Evolutionary conservation across 2,888 invertebrate species (phyloP).

Genomic region (Cryptus viduatorius): DNA sequence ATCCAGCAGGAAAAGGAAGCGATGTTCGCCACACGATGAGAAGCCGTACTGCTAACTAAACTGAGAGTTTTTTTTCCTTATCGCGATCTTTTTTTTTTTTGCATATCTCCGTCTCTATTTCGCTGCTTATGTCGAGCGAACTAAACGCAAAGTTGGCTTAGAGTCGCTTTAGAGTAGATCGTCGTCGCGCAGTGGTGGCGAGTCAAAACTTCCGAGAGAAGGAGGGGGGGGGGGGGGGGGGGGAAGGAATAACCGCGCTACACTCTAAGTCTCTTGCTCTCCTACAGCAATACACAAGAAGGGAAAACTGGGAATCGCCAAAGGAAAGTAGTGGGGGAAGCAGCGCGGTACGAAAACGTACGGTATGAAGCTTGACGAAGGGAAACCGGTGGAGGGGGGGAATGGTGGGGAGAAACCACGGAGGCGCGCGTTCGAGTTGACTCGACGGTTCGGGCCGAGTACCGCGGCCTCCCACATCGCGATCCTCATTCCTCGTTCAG

Average conservation of each 20-base stretch:
- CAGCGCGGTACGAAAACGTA: conserved; percentile 4
- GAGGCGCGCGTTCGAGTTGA: conserved; percentile 62
- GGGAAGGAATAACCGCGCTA: background rate
- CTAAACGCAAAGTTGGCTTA: background rate
- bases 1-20: conserved; percentile 18
- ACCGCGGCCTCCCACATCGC: conserved; percentile 72
- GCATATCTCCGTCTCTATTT: background rate
- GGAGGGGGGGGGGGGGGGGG: conserved; percentile 12
- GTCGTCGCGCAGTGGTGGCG: background rate
- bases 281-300: conserved; percentile 2
- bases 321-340: conserved; percentile 12
- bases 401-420: conserved; percentile 60
- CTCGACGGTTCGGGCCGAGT: conserved; percentile 51
- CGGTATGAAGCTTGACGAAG: conserved; percentile 40
- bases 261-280: background rate
- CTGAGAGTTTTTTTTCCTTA: background rate
- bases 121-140: conserved; percentile 9
- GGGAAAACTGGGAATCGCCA: conserved; percentile 38
- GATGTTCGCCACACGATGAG: background rate
- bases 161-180: too few relatives aligned
- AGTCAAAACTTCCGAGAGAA: background rate
- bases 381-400: conserved; percentile 43
- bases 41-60: background rate
- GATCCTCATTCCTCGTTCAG: conserved; percentile 78
- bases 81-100: conserved; percentile 5